Evolutionary conservation across 2,888 invertebrate species (phyloP), one percentile per base, ranked within the genome.

Genomic region (Dynastes grantii): DNA sequence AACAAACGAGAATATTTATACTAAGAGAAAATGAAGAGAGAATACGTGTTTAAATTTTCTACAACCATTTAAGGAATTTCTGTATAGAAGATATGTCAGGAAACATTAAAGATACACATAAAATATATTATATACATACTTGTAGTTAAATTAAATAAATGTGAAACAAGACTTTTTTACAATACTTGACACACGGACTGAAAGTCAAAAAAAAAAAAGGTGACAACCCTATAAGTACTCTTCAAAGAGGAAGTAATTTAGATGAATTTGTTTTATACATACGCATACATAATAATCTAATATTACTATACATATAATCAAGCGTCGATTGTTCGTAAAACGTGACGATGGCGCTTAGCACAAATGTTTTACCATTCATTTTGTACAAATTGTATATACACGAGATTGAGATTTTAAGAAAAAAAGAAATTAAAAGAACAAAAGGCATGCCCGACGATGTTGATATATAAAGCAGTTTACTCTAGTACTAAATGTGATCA

Each of bases 401-500:
- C 73, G 22, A 75, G 51, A 63, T 45, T 40, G 37, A 76, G 53
- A 68, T 45, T 67, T 32, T 16, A 77, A 70, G 58, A 77, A 27
- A 71, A 78, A 78, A 81, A 82, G 81, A 81, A 78, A 22, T 22
- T 22, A 81, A 51, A 78, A 55, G 71, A 51, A n/a, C n/a, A 55
- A 6, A 73, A 45, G 45, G 45, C 45, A 45, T 45, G 45, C 45
- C 45, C 45, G 8, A 45, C 45, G 45, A 45, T 45, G 45, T 45
- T 45, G 45, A 11, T 45, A 76, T 87, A 86, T 87, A 86, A 85
- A 84, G 45, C 83, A 78, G 77, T 83, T 86, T 85, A 84, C 37
- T 22, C 45, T 68, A n/a, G 29, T 61, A 61, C 84, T 87, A 84
- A 85, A 87, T 87, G 87, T 87, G 86, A 87, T 86, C 85, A 85